These are phyloP conservation scores for Schrankia costaestrigalis DNA, from an alignment of 2,888 invertebrate genomes.

Conservation along the genomic window DNA sequence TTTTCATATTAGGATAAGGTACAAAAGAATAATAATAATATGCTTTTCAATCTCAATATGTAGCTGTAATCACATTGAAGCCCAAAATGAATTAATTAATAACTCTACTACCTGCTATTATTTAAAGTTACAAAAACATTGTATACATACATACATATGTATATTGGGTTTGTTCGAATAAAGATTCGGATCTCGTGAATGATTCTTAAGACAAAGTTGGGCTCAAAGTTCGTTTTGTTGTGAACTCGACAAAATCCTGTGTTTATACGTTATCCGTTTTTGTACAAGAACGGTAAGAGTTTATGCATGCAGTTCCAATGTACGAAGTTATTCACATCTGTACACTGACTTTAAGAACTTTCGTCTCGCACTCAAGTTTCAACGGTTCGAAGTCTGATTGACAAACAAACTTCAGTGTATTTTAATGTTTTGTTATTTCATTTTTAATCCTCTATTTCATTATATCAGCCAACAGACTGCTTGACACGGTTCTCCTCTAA, in stretches of 20 bases:
- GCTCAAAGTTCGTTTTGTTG: conserved; percentile 33
- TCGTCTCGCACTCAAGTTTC: conserved; percentile 15
- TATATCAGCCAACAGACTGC: too few relatives aligned
- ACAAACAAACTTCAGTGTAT: conserved; percentile 16
- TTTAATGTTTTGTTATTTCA: too few relatives aligned
- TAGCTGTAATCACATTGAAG: too few relatives aligned
- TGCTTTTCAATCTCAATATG: too few relatives aligned
- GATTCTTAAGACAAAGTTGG: conserved; percentile 9
- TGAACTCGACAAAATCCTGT: conserved; percentile 18
- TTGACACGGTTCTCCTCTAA: too few relatives aligned
- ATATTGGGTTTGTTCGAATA: conserved; percentile 4
- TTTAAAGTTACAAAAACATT: background rate
- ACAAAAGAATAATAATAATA: too few relatives aligned
- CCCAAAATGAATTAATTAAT: too few relatives aligned
- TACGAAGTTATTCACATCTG: conserved; percentile 13
- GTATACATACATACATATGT: background rate
- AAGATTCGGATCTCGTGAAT: conserved; percentile 9
- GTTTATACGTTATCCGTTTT: conserved; percentile 19
- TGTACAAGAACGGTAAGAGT: conserved; percentile 15
- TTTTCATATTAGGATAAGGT: too few relatives aligned
- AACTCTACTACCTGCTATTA: background rate
- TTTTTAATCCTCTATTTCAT: too few relatives aligned
- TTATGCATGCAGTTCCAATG: conserved; percentile 19
- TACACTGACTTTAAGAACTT: conserved; percentile 22
- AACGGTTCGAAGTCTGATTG: conserved; percentile 9